phyloP scores from a whole-genome alignment of 2,113 vertebrate species.

The Menidia beryllina region DNA sequence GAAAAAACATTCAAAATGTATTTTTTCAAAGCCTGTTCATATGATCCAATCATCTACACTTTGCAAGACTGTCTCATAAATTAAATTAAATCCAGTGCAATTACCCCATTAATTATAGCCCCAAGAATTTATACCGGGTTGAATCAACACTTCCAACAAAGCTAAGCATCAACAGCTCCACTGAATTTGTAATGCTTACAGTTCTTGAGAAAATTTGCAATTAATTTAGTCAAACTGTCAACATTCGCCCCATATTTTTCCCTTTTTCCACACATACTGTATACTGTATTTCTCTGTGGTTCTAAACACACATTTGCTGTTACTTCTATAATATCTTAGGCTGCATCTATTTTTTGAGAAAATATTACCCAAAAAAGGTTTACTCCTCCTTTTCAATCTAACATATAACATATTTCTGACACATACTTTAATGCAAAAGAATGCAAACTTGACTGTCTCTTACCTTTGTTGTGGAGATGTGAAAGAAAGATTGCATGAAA shows the following conservation, averaged over 20 bases:
- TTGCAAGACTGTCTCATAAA: too few species aligned
- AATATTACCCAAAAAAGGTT: neutral
- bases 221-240: too few species aligned
- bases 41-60: too few species aligned
- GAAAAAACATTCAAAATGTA: neutral
- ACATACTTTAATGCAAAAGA: constrained; percentile 4
- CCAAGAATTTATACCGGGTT: too few species aligned
- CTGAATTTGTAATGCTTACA: neutral
- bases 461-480: constrained; percentile 60
- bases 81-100: too few species aligned
- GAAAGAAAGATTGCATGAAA: constrained; percentile 32
- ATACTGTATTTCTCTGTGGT: too few species aligned
- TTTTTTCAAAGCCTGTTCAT: neutral
- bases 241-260: neutral
- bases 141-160: neutral
- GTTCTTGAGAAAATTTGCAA: too few species aligned
- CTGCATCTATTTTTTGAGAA: too few species aligned
- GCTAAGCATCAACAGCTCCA: neutral
- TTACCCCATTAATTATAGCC: neutral
- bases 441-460: constrained; percentile 29
- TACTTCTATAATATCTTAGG: too few species aligned
- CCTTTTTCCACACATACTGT: too few species aligned
- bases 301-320: too few species aligned
- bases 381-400: too few species aligned
- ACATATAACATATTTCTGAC: neutral